Base-by-base conservation (phyloP, 1,140 invertebrate genomes). In the Aculops lycopersici region DNA sequence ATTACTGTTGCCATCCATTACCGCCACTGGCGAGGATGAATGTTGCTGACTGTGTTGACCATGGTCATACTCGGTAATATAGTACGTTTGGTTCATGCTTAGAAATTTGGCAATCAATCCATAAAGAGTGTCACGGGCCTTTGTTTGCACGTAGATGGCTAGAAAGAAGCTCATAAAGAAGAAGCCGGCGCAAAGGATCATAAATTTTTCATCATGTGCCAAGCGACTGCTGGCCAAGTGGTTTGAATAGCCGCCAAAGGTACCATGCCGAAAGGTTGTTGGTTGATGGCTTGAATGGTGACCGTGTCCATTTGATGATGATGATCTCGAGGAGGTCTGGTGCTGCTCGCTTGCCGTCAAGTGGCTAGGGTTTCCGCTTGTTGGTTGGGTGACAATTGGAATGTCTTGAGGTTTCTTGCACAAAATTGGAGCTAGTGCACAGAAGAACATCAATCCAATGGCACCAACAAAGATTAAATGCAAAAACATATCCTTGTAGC, bases 131-230 rank as follows among this genome's bases (percentile, higher is more conserved):
- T 61, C 53, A 21, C 54, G 51, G 14, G 62, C 63, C 45, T 64
- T 65, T 16, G 64, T 61, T 48, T 65, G 61, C 17, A 62, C 62
- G 43, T 64, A 63, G 58, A 65, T 65, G 24, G 62, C 61, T 5
- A 64, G 51, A 49, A 65, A 65, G 45, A 65, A 65, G 5, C 62
- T 60, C 16, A 64, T 53, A 48, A 65, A 65, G 48, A 65, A 65
- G 19, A 61, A 48, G 4, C 65, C 59, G 0, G 62, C 63, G 49
- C 62, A 64, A 1, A 58, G 55, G 15, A 65, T 50, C 1, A 62
- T 64, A 4, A 64, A 55, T 13, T 62, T 53, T 46, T 64, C 62
- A 20, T 61, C 58, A 4, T 53, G 50, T 0, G 58, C 62, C 21
- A 64, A 52, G n/a, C n/a, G n/a, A n/a, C n/a, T n/a, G n/a, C n/a